These are phyloP conservation scores for Ptychochromis oligacanthus DNA, from an alignment of 2,113 vertebrate species.

Conservation along the genomic window DNA sequence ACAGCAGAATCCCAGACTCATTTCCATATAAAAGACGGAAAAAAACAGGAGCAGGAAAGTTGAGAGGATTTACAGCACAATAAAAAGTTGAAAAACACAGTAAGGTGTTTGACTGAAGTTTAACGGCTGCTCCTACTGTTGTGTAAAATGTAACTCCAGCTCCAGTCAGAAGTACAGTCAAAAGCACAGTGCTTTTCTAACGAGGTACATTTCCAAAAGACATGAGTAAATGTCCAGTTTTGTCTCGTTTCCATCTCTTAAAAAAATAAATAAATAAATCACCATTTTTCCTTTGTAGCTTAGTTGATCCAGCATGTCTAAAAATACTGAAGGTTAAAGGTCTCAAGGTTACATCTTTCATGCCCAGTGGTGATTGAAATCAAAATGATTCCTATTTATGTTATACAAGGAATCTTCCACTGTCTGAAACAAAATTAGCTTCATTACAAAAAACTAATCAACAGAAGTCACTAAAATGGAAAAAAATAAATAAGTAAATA, in stretches of 20 bases:
- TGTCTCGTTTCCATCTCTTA: not conserved
- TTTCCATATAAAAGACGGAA: conserved; percentile 30
- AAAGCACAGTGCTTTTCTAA: not conserved
- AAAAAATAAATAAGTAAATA: not conserved
- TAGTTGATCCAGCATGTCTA: not conserved
- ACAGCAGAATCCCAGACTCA: conserved; percentile 4
- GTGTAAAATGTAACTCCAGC: not conserved
- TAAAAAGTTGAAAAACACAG: not conserved
- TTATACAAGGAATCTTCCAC: not conserved
- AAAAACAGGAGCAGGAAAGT: not conserved
- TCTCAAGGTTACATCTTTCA: not conserved
- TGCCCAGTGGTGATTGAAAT: not conserved
- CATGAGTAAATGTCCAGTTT: not conserved
- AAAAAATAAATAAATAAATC: not conserved
- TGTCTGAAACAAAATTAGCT: not conserved
- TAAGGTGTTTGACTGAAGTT: not conserved
- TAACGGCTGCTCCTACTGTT: not conserved
- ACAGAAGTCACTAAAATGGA: not conserved
- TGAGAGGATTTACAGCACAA: not conserved
- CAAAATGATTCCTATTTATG: not conserved
- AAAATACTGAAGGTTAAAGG: not conserved
- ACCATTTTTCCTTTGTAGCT: not conserved
- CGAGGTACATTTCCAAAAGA: not conserved
- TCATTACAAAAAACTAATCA: not conserved
- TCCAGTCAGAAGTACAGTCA: not conserved